Evolutionary conservation across 2,888 invertebrate genomes (phyloP), one percentile per base, ranked within the genome.

Genomic region (Linyphia triangularis): DNA sequence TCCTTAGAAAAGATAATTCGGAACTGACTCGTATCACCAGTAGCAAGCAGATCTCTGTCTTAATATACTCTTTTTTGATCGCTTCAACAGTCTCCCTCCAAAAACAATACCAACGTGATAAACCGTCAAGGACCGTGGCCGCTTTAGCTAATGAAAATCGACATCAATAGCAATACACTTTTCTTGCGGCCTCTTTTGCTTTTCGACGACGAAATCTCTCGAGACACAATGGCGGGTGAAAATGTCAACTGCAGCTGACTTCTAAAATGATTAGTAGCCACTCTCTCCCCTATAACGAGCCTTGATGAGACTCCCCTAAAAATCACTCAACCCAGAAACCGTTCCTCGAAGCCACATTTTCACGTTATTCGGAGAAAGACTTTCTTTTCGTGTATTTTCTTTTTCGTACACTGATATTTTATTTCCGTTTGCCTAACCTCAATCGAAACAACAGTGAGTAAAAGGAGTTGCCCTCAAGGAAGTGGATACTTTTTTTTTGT

Each of bases 241-340:
- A 73, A 88, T 69, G 86, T 88, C 86, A 88, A 81, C 65, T 51
- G 65, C 81, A 88, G 86, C 86, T 88, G 86, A 88, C 86, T 81
- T 81, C 81, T 67, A 67, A 81, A 88, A 88, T 82, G 86, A 88
- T 88, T 88, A 81, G 86, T 88, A 81, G 75, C 81, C 51, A 43
- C 67, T 75, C 67, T 37, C 81, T 30, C 75, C 59, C 69, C 69
- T 70, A 69, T 69, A 75, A 81, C 73, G 81, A 26, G 40, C 67
- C 33, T 65, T 88, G 86, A 88, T 88, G 86, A 88, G 81, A 37
- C 65, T 82, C 59, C 43, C 65, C 37, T 67, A 33, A 72, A 81
- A 88, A 88, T 88, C 86, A 88, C 81, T 88, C 81, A 75, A 67
- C 81, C 81, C 24, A 63, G 67, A 79, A 84, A 78, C 67, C 75